A percentile compares a stretch with the other conserved stretches of the same genome.
Evolutionary conservation across 2,113 vertebrate species (phyloP).

Genomic region (Bucco capensis): DNA sequence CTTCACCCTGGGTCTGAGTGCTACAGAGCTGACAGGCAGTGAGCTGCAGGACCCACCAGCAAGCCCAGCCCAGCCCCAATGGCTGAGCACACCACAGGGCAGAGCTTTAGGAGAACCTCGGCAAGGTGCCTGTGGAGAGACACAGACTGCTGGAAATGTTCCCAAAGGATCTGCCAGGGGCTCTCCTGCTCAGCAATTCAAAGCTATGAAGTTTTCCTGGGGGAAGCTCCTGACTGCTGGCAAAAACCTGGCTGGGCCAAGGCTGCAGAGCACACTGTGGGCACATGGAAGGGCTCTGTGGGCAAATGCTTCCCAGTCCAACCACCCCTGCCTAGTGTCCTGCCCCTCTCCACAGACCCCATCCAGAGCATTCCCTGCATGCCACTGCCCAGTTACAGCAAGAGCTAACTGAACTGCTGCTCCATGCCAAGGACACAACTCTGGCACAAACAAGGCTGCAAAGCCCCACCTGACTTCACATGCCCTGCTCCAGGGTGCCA

Average conservation of each 20-base stretch:
- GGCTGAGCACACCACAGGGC: background rate
- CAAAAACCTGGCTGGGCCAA: background rate
- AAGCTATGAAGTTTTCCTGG: background rate
- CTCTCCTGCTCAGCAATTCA: background rate
- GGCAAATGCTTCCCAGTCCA: background rate
- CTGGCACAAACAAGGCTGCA: background rate
- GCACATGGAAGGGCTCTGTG: background rate
- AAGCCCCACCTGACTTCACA: background rate
- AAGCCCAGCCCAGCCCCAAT: background rate
- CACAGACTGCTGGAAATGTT: background rate
- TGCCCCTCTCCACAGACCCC: background rate
- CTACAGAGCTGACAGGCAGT: background rate
- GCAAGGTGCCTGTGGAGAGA: background rate
- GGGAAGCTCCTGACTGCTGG: background rate
- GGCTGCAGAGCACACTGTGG: background rate
- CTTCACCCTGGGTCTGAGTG: background rate
- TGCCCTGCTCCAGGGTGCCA: fast-evolving
- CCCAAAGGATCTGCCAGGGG: background rate
- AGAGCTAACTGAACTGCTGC: fast-evolving
- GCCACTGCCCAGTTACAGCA: fast-evolving
- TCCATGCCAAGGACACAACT: fast-evolving
- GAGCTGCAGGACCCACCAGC: background rate
- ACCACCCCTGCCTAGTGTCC: background rate
- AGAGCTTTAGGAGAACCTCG: background rate
- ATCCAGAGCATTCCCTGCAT: fast-evolving